These are phyloP conservation scores for Dasysyrphus tricinctus DNA, from an alignment of 2,888 invertebrate species.

Conservation along the genomic window DNA sequence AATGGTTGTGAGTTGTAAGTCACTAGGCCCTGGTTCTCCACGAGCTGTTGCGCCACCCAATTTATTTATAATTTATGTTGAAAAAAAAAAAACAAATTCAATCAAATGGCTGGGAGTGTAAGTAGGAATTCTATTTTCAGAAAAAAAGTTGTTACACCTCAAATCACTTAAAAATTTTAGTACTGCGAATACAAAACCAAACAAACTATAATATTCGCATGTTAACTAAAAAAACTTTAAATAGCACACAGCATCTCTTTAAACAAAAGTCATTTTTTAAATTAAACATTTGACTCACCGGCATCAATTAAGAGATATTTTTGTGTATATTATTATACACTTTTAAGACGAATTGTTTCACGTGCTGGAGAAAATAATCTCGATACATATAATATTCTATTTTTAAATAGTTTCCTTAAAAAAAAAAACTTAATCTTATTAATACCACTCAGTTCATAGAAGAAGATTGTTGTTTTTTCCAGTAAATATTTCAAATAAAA, in stretches of 20 bases:
- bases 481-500: background rate
- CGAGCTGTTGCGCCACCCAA: too few relatives aligned
- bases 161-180: background rate
- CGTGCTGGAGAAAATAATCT: slow-evolving; percentile 42
- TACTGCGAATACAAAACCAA: slow-evolving; percentile 16
- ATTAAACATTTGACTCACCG: slow-evolving; percentile 55
- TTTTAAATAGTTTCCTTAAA: background rate
- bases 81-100: too few relatives aligned
- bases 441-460: background rate
- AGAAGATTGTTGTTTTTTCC: background rate
- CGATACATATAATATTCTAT: background rate
- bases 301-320: slow-evolving; percentile 34
- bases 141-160: background rate
- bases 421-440: background rate
- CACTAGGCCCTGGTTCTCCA: too few relatives aligned
- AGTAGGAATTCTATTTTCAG: background rate
- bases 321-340: background rate
- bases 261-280: slow-evolving; percentile 13
- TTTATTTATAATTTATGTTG: too few relatives aligned
- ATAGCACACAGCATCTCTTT: slow-evolving; percentile 6
- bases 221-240: slow-evolving; percentile 32
- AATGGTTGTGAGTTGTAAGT: too few relatives aligned
- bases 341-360: slow-evolving; percentile 26
- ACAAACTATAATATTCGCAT: background rate
- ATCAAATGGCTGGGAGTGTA: background rate